phyloP scores from a whole-genome alignment of 1,140 invertebrate genomes.

The Aphaenogaster floridana region DNA sequence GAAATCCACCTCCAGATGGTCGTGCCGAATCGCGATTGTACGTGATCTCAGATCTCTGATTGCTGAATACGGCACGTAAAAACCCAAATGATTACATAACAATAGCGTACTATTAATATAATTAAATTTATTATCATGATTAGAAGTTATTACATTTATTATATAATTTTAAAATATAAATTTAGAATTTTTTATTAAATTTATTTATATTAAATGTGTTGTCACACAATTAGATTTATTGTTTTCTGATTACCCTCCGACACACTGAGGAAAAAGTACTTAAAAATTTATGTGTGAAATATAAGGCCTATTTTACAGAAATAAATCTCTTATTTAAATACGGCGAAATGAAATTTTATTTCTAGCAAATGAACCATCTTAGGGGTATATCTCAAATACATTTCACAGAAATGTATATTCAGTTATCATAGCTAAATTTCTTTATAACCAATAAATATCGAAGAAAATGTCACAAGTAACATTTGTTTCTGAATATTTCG shows the following conservation, averaged over 20 bases:
- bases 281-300: no score
- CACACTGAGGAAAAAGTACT: no score
- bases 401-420: no score
- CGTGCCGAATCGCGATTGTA: not conserved
- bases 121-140: not conserved
- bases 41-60: conserved; percentile 6
- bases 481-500: no score
- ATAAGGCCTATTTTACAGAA: no score
- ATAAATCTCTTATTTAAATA: no score
- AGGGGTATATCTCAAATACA: no score
- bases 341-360: no score
- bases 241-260: not conserved
- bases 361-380: no score
- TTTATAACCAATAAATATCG: no score
- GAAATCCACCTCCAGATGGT: conserved; percentile 27
- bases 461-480: no score
- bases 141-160: not conserved
- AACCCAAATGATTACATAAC: not conserved
- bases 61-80: not conserved
- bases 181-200: not conserved
- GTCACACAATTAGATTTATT: not conserved
- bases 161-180: not conserved
- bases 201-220: not conserved
- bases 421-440: no score
- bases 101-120: not conserved